Base-by-base conservation (phyloP, 2,888 invertebrate genomes). In the Nymphalis urticae region DNA sequence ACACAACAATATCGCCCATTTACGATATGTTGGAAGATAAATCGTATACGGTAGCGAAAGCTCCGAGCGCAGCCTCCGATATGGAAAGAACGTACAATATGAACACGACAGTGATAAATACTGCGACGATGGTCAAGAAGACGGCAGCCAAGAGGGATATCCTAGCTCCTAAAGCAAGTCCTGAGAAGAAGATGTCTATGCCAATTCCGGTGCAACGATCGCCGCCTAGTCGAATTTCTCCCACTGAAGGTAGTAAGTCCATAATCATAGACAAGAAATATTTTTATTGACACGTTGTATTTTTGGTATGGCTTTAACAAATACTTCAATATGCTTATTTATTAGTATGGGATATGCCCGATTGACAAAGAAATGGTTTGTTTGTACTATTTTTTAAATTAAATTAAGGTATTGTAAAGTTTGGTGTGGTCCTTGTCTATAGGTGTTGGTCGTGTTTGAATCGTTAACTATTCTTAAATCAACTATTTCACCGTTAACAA, bases 1-100 rank as follows among this genome's bases (percentile, higher is more conserved):
- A 90, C 76, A 85, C 81, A 59, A 89, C 89, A 0, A 88, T 93
- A 79, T 93, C 93, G 0, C 93, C 93, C 0, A 93, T 93, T 19
- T 90, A 86, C 82, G 89, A 89, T 54, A 81, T 83, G 78, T 63
- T 84, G 0, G 84, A 85, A 64, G 89, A 88, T 50, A 88, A 89
- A 64, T 87, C 89, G 0, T 89, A 87, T 72, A 86, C 86, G 0
- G 62, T 87, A 0, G 77, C 83, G 0, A 88, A 85, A 70, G 80
- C 72, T 0, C 73, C 80, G 0, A 83, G 77, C 36, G 77, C 77
- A 9, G 42, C 10, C 10, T 59, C 62, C 10, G 73, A 69, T 21
- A 81, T 83, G 82, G 85, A 86, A 51, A 74, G 79, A 50, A 86
- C 85, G 0, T 84, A 81, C 63, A 85, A 87, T 21, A 79, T 82